Base-by-base conservation (phyloP, 2,113 vertebrate genomes). In the Platysternon megacephalum region DNA sequence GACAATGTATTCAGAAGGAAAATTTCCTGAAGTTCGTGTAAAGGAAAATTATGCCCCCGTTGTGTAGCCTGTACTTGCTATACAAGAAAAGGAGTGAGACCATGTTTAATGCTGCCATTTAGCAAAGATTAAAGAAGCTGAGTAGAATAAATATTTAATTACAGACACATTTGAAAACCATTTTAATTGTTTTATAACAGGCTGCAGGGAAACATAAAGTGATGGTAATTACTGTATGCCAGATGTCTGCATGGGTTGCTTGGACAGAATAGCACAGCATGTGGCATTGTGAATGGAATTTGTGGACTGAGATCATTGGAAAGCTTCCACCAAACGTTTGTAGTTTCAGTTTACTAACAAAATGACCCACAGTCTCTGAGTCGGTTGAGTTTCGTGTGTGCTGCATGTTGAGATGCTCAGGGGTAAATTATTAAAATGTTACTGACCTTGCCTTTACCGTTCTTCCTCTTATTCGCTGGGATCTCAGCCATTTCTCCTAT, bases 201-300 rank as follows among this genome's bases (percentile, higher is more conserved):
- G 98, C 97, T 96, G 95, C 95, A 42, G 97, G 95, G 93, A 97
- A 96, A 94, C 92, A 91, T 97, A 97, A 84, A 95, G 65, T 96
- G 94, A 84, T 93, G 97, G 97, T 98, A 97, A 98, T 91, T 84
- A 61, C 79, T 1, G 1, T 80, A 8, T 83, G 85, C 82, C 79
- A 81, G 80, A 85, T 94, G 92, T 92, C 87, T 49, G 88, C 8
- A 3, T 4, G 78, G 65, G 39, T 35, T 87, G 72, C 8, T 42
- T 42, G 83, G 55, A 61, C 22, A 44, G 48, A 76, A 74, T 84
- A 72, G 65, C 61, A 35, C 13, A 88, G 97, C 94, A 49, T 24
- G 93, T 56, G n/a, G 91, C 39, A 87, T 72, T 55, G 74, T n/a
- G 92, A 83, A 87, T 49, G 49, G 72, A 28, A 89, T 76, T 83